These are phyloP conservation scores for Pachyseris speciosa DNA, from an alignment of 64 coral and sea anemone genomes.

Conservation along the genomic window DNA sequence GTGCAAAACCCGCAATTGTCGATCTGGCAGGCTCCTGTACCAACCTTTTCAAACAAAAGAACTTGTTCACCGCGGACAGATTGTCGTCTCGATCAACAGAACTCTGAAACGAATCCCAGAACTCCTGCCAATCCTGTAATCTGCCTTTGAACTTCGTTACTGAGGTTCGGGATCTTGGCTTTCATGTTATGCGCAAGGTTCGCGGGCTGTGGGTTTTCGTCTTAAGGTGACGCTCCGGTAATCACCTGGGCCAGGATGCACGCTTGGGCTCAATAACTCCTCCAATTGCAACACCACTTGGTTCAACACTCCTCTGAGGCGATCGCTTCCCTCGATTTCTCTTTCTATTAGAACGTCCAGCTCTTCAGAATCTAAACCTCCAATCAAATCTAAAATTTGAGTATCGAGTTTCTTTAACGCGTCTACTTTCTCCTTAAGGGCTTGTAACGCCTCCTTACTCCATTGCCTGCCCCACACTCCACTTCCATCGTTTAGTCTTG, in stretches of 20 bases:
- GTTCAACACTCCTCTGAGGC: background rate
- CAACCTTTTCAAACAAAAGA: background rate
- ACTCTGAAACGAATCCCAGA: conserved; percentile 57
- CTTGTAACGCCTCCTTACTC: background rate
- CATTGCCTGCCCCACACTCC: background rate
- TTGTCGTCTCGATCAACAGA: conserved; percentile 17
- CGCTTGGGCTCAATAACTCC: background rate
- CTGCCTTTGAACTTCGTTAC: conserved; percentile 50
- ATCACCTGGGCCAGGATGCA: background rate
- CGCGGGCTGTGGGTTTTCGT: background rate
- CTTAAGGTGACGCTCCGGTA: too few relatives aligned
- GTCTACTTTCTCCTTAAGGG: background rate
- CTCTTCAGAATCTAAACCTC: background rate
- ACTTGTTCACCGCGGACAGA: background rate
- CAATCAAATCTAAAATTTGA: background rate
- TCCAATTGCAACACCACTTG: background rate
- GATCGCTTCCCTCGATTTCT: background rate
- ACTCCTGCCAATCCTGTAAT: background rate
- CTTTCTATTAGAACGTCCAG: background rate
- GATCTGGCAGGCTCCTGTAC: conserved; percentile 7
- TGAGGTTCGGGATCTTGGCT: conserved; percentile 46
- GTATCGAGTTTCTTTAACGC: background rate
- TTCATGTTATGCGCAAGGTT: background rate
- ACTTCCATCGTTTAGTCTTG: background rate
- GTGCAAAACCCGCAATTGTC: conserved; percentile 32